Evolutionary conservation across 1,140 invertebrate genomes (phyloP).

Genomic region (Drosophila sechellia): DNA sequence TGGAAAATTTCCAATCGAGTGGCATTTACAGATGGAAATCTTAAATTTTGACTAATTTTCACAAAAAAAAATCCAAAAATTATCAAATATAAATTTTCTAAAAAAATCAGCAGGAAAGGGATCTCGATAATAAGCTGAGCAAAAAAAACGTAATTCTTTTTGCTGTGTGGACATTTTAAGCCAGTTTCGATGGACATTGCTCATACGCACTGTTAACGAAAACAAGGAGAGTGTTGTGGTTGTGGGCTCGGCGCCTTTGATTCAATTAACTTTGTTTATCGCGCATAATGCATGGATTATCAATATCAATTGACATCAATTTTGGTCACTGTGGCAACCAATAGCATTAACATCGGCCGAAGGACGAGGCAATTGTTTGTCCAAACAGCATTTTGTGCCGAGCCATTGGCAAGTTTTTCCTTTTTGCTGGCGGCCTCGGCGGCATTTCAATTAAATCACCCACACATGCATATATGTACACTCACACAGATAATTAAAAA

Average conservation of each 20-base stretch:
- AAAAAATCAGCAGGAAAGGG: neutral
- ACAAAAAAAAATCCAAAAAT: neutral
- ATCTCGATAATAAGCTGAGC: too few relatives aligned
- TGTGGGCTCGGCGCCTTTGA: slow-evolving; percentile 27
- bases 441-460: slow-evolving; percentile 56
- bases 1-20: too few relatives aligned
- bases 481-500: slow-evolving; percentile 43
- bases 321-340: slow-evolving; percentile 34
- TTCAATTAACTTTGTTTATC: slow-evolving; percentile 68
- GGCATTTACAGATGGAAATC: too few relatives aligned
- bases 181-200: slow-evolving; percentile 24
- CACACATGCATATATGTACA: slow-evolving; percentile 3
- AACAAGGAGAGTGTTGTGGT: neutral
- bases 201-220: slow-evolving; percentile 39
- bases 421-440: slow-evolving; percentile 14
- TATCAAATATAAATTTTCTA: neutral
- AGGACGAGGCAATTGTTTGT: slow-evolving; percentile 22
- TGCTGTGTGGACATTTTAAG: slow-evolving; percentile 16
- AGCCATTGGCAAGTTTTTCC: slow-evolving; percentile 42
- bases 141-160: too few relatives aligned
- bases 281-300: slow-evolving; percentile 67
- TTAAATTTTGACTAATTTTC: too few relatives aligned
- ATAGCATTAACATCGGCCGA: slow-evolving; percentile 29
- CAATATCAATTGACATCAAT: slow-evolving; percentile 68
- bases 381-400: slow-evolving; percentile 37